Evolutionary conservation across 2,888 invertebrate species (phyloP).

Genomic region (Leptinotarsa juncta): DNA sequence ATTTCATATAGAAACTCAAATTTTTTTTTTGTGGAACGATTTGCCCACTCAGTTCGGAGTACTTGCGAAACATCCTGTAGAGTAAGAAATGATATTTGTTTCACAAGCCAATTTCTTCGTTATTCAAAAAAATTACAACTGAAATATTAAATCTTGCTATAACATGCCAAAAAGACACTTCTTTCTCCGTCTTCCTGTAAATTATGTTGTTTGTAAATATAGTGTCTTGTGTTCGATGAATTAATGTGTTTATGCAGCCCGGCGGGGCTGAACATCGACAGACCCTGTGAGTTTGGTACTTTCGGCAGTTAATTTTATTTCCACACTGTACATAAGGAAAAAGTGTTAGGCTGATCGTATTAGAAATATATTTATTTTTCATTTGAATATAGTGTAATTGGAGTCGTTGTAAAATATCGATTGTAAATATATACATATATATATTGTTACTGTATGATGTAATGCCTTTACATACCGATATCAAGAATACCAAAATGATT

Average conservation of each 20-base stretch:
- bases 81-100: no score
- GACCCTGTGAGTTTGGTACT: not conserved
- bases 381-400: conserved; percentile 1
- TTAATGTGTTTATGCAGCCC: conserved; percentile 8
- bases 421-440: conserved; percentile 26
- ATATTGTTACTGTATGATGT: not conserved
- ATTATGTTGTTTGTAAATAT: conserved; percentile 18
- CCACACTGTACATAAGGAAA: not conserved
- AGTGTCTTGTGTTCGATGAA: conserved; percentile 3
- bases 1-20: no score
- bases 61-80: no score
- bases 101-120: no score
- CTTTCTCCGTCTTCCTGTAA: not conserved
- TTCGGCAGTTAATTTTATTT: conserved; percentile 19
- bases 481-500: conserved; percentile 32
- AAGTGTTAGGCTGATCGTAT: not conserved
- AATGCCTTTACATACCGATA: conserved; percentile 13
- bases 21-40: no score
- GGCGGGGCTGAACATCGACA: not conserved
- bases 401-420: conserved; percentile 19
- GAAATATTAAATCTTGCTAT: no score
- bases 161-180: no score
- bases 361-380: conserved; percentile 5
- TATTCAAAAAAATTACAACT: no score
- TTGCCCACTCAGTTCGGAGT: no score